A percentile compares a stretch with the other conserved stretches of the same genome.
Conservation (phyloP, 2,797 vertebrate species). For the Sorex maritimensis region DNA sequence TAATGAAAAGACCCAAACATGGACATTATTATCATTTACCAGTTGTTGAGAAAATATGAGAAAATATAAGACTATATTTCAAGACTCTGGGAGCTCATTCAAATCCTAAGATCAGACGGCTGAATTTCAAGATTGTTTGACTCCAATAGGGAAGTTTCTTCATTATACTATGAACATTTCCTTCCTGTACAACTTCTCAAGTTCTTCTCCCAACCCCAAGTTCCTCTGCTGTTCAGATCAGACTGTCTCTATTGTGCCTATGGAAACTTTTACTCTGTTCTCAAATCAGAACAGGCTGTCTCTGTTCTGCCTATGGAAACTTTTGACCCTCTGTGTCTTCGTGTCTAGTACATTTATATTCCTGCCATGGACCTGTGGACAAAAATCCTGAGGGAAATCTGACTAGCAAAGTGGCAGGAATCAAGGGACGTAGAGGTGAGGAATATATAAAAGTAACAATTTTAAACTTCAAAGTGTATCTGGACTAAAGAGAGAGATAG, state of each 20-base stretch:
- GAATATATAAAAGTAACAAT: slow-evolving; percentile 43
- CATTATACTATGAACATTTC: not conserved
- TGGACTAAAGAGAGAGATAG: not conserved
- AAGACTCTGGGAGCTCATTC: not conserved
- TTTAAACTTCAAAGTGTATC: slow-evolving; percentile 49
- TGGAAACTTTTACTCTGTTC: no score
- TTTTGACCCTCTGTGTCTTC: slow-evolving; percentile 48
- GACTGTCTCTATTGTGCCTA: not conserved
- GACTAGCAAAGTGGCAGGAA: slow-evolving; percentile 45
- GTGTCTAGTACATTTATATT: slow-evolving; percentile 50
- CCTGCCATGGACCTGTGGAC: not conserved
- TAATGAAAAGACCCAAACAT: not conserved
- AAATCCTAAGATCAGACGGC: slow-evolving; percentile 7
- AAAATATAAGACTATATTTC: not conserved
- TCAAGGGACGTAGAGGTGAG: not conserved
- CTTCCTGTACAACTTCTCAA: not conserved
- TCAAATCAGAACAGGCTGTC: no score
- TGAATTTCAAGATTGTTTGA: not conserved
- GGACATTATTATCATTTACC: not conserved
- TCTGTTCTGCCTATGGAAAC: not conserved
- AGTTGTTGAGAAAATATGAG: not conserved
- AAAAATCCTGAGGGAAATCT: slow-evolving; percentile 12
- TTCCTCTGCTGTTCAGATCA: not conserved
- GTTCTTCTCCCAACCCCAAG: not conserved
- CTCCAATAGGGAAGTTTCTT: not conserved